A percentile compares a stretch with the other conserved stretches of the same genome.
phyloP scores from a whole-genome alignment of 2,888 invertebrate genomes.

The Lycaena phlaeas region DNA sequence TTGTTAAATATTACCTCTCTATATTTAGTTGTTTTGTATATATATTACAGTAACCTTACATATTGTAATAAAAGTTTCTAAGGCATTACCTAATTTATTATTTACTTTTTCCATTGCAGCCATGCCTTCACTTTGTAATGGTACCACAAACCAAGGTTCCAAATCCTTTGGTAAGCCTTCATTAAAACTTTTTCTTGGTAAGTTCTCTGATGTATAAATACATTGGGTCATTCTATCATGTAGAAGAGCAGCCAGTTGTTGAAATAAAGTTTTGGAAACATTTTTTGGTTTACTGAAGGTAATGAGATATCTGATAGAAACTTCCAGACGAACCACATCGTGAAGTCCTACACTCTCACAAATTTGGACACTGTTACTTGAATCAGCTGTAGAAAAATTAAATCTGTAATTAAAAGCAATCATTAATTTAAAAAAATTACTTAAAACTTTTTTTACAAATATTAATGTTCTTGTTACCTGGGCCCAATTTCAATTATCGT shows the following conservation, averaged over 20 bases:
- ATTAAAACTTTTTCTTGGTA: slow-evolving; percentile 77
- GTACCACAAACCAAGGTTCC: slow-evolving; percentile 87
- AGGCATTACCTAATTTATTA: slow-evolving; percentile 77
- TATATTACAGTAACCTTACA: no score
- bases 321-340: slow-evolving; percentile 85
- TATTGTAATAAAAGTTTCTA: no score
- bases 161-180: slow-evolving; percentile 75
- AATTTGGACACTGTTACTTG: slow-evolving; percentile 96
- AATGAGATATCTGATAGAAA: slow-evolving; percentile 83
- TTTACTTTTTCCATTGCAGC: slow-evolving; percentile 88
- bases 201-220: slow-evolving; percentile 78
- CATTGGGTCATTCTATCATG: slow-evolving; percentile 97
- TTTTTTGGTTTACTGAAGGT: slow-evolving; percentile 49
- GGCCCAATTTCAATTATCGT: slow-evolving; percentile 91
- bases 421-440: not conserved
- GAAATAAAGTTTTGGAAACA: slow-evolving; percentile 43
- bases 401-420: slow-evolving; percentile 82
- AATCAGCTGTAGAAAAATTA: slow-evolving; percentile 96
- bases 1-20: no score
- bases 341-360: slow-evolving; percentile 87
- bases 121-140: slow-evolving; percentile 83
- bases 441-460: not conserved
- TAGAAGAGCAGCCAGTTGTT: slow-evolving; percentile 73
- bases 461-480: slow-evolving; percentile 61
- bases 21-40: no score